These are phyloP conservation scores for Cyprinodon diabolis DNA, from an alignment of 2,797 vertebrate genomes.

Conservation along the genomic window DNA sequence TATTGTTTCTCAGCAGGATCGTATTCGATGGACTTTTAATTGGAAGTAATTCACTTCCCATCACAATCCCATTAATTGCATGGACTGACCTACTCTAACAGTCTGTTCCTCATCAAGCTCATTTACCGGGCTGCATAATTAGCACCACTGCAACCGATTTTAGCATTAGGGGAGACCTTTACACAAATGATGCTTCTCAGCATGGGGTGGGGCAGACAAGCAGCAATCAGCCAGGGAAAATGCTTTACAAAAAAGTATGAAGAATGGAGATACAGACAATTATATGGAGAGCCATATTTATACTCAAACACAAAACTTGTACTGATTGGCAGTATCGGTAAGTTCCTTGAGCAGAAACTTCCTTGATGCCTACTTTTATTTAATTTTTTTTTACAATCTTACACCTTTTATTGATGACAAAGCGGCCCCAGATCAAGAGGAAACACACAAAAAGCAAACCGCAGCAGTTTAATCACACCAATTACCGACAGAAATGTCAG, in stretches of 20 bases:
- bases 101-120: constrained; percentile 56
- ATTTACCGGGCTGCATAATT: constrained; percentile 68
- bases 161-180: constrained; percentile 61
- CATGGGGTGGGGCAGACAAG: constrained; percentile 34
- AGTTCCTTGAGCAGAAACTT: constrained; percentile 36
- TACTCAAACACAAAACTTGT: constrained; percentile 2
- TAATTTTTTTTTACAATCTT: constrained; percentile 9
- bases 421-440: constrained; percentile 33
- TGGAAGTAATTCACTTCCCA: constrained; percentile 76
- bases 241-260: not conserved
- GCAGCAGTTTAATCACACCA: constrained; percentile 45
- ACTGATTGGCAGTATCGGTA: constrained; percentile 19
- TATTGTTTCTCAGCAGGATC: constrained; percentile 51
- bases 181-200: constrained; percentile 66
- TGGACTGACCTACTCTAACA: constrained; percentile 61
- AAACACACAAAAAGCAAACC: constrained; percentile 12
- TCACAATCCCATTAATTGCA: constrained; percentile 75
- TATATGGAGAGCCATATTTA: not conserved
- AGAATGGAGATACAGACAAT: not conserved
- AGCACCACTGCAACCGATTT: constrained; percentile 68
- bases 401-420: constrained; percentile 37
- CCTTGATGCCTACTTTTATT: constrained; percentile 30
- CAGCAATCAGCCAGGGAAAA: not conserved
- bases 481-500: constrained; percentile 71
- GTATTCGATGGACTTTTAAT: constrained; percentile 78